These are phyloP conservation scores for Xanthostigma xanthostigma DNA, from an alignment of 2,888 invertebrate species.

Conservation along the genomic window DNA sequence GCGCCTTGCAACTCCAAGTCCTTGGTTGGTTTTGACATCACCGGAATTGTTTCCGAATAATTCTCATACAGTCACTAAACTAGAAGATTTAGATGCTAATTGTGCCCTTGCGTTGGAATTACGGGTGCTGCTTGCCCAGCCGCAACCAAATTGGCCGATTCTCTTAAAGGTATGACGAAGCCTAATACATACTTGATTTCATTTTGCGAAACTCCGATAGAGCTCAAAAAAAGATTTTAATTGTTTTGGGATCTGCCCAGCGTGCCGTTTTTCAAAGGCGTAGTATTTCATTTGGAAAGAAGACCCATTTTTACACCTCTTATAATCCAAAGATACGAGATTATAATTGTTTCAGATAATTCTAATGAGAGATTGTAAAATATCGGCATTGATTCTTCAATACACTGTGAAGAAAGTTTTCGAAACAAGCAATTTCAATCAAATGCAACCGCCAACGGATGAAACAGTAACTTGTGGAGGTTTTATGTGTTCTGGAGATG, in stretches of 20 bases:
- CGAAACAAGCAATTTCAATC: conserved; percentile 23
- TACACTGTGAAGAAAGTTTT: conserved; percentile 35
- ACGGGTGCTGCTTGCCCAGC: conserved; percentile 55
- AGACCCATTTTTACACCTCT: no score
- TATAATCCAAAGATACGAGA: no score
- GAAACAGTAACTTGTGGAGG: conserved; percentile 37
- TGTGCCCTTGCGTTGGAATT: conserved; percentile 54
- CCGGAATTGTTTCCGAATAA: conserved; percentile 41
- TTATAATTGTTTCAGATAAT: conserved; percentile 36
- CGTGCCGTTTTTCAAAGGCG: no score
- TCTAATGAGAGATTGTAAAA: conserved; percentile 52
- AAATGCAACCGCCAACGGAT: conserved; percentile 24
- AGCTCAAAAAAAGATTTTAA: no score
- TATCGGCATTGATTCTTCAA: conserved; percentile 41
- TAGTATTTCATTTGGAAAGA: no score
- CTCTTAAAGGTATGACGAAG: conserved; percentile 45
- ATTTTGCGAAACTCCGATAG: no score
- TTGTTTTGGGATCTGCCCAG: no score
- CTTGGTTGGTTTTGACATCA: conserved; percentile 56
- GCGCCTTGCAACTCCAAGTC: conserved; percentile 37
- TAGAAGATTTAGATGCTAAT: conserved; percentile 37
- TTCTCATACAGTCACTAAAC: conserved; percentile 26
- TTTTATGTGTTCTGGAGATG: conserved; percentile 56
- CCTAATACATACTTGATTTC: not conserved
- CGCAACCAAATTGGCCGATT: conserved; percentile 63